Evolutionary conservation across 2,113 vertebrate genomes (phyloP).

Genomic region (Otus sunia): DNA sequence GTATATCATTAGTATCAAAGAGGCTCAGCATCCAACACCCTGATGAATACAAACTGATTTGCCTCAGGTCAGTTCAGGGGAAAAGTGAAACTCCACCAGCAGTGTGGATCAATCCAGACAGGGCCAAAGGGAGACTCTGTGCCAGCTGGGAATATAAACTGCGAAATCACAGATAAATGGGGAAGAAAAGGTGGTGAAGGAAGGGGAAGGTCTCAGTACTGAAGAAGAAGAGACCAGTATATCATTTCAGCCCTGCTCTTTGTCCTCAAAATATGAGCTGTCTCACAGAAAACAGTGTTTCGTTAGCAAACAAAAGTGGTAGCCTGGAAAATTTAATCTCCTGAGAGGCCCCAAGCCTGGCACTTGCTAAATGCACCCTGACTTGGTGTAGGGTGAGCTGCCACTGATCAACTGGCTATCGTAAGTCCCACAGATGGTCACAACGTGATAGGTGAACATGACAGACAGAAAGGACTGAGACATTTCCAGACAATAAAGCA

Average conservation of each 20-base stretch:
- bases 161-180: background rate
- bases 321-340: background rate
- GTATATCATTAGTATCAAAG: background rate
- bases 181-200: background rate
- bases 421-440: background rate
- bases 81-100: background rate
- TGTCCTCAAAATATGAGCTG: background rate
- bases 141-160: background rate
- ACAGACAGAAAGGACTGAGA: background rate
- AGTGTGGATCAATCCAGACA: background rate
- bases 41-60: background rate
- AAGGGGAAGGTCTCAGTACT: background rate
- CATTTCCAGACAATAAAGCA: background rate
- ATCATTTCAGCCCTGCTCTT: background rate
- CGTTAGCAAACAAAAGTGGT: background rate
- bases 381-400: background rate
- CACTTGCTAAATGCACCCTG: background rate
- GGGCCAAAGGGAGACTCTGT: background rate
- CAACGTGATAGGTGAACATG: fast-evolving
- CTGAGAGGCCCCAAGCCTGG: background rate
- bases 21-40: background rate
- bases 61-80: background rate
- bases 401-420: background rate
- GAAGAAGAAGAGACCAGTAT: background rate
- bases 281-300: background rate